Evolutionary conservation across 2,888 invertebrate genomes (phyloP).

Genomic region (Malacosoma neustria): DNA sequence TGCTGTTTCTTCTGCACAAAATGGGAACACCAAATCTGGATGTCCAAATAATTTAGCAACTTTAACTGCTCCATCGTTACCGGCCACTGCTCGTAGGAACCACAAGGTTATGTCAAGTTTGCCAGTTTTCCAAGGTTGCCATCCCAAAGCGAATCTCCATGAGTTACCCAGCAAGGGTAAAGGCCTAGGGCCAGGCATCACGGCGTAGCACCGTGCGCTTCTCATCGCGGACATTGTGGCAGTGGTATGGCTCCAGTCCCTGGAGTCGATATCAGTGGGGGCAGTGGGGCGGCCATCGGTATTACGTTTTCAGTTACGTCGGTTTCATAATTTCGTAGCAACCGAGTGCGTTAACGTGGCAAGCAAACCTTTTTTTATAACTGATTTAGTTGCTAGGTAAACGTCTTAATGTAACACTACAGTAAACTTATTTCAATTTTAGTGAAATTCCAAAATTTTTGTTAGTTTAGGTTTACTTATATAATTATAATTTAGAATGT

Average conservation of each 20-base stretch:
- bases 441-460: too few relatives aligned
- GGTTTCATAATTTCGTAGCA: slow-evolving; percentile 36
- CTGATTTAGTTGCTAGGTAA: too few relatives aligned
- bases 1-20: slow-evolving; percentile 82
- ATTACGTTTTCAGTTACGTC: slow-evolving; percentile 56
- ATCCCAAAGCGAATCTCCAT: slow-evolving; percentile 82
- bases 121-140: slow-evolving; percentile 63
- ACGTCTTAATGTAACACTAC: too few relatives aligned
- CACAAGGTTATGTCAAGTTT: slow-evolving; percentile 69
- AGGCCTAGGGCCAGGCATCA: slow-evolving; percentile 84
- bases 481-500: too few relatives aligned
- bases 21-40: slow-evolving; percentile 83
- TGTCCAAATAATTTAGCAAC: slow-evolving; percentile 84
- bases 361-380: slow-evolving; percentile 6
- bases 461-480: too few relatives aligned
- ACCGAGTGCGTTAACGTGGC: slow-evolving; percentile 33
- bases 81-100: slow-evolving; percentile 62
- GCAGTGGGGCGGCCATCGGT: slow-evolving; percentile 46
- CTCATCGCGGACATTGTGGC: slow-evolving; percentile 47
- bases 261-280: slow-evolving; percentile 22
- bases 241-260: slow-evolving; percentile 44
- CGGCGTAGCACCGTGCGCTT: slow-evolving; percentile 71
- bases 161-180: slow-evolving; percentile 85
- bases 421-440: too few relatives aligned
- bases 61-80: slow-evolving; percentile 71